Evolutionary conservation across 1,140 invertebrate genomes (phyloP), one percentile per base, ranked within the genome.

Genomic region (Solen grandis): DNA sequence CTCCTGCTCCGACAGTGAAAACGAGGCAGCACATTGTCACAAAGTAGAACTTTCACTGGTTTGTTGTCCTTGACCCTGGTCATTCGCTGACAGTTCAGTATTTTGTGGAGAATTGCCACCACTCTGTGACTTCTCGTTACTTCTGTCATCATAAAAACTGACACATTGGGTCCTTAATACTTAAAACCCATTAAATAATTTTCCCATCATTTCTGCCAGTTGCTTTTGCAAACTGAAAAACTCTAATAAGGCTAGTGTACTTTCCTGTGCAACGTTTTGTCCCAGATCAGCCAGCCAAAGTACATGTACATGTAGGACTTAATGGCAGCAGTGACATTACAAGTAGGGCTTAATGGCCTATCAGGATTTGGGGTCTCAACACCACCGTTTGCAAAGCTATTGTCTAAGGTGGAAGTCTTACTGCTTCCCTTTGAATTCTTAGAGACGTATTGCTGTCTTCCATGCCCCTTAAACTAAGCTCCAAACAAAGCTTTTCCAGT

Each of bases 81-180:
- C 60, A 63, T 2, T 36, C n/a, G 16, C 60, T 63, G 33, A 63
- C 60, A 14, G 60, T 31, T 63, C 60, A 63, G 29, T 36, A n/a
- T n/a, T 63, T 63, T 63, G 5, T 63, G 60, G 60, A 36, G 60
- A 63, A 63, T 36, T 63, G 35, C 33, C 60, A 63, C 60, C 60
- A 63, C 41, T 31, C 3, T 2, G 27, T 16, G n/a, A 60, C 33
- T 36, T 36, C 14, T n/a, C 60, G 41, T 36, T 14, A 5, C 41
- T n/a, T 16, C 60, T 14, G 60, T 4, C 16, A 63, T 63, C 60
- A 14, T 36, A 14, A 14, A 35, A 60, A 27, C 25, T 60, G 57
- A 19, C 27, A 22, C 57, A 60, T 60, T 10, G 57, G 29, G 16
- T 60, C 4, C 27, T 60, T 60, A 4, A 60, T 60, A 5, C 2